phyloP scores from a whole-genome alignment of 2,797 vertebrate genomes.

The Pitangus sulphuratus region DNA sequence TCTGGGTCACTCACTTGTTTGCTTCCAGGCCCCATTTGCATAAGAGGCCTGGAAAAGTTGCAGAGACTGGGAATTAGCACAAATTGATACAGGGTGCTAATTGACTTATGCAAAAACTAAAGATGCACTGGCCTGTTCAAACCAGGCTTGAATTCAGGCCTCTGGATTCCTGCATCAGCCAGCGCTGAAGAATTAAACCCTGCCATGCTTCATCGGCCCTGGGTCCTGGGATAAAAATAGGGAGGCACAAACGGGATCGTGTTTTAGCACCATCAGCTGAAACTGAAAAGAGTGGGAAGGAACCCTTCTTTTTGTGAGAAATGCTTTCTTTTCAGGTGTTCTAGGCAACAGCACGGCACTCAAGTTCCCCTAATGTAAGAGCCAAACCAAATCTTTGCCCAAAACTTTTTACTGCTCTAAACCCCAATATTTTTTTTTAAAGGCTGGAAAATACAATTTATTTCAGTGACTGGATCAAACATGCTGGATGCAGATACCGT shows the following conservation, averaged over 20 bases:
- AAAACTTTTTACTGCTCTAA: not conserved
- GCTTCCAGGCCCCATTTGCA: conserved; percentile 35
- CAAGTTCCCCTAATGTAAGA: not conserved
- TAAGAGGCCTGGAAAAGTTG: conserved; percentile 30
- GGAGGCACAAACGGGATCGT: not conserved
- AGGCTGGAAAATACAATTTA: not conserved
- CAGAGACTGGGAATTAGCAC: not conserved
- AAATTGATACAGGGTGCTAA: not conserved
- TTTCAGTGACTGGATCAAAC: not conserved
- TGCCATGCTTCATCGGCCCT: not conserved
- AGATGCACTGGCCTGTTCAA: not conserved
- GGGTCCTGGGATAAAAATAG: conserved; percentile 15
- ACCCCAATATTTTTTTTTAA: not conserved
- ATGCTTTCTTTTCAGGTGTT: not conserved
- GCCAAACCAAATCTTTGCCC: not conserved
- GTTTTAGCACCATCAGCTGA: not conserved
- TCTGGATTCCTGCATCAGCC: not conserved
- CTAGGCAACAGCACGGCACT: not conserved
- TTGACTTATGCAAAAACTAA: conserved; percentile 10
- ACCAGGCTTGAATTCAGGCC: not conserved
- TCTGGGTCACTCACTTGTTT: conserved; percentile 10
- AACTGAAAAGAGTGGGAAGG: not conserved
- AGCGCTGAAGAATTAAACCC: not conserved
- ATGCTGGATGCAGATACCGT: not conserved
- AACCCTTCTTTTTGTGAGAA: not conserved